Conservation (phyloP, 2,113 vertebrate species). For the chimpanzee (Pan troglodytes) region NHGRI_mPanTro3-v2.1_pri NC_072402.2:47739501-47740000, state of each 20-base stretch:
- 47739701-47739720: slow-evolving; percentile 48
- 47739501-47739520: slow-evolving; percentile 65
- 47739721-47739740: slow-evolving; percentile 58
- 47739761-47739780: slow-evolving; percentile 58
- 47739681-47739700: slow-evolving; percentile 56
- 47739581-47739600: slow-evolving; percentile 21
- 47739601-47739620: neutral
- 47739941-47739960: neutral
- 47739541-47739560: slow-evolving; percentile 39
- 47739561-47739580: slow-evolving; percentile 48
- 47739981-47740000: slow-evolving; percentile 11
- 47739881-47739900: neutral
- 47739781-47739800: slow-evolving; percentile 50
- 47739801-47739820: slow-evolving; percentile 59
- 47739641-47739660: slow-evolving; percentile 47
- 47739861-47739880: neutral
- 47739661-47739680: slow-evolving; percentile 43
- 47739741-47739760: slow-evolving; percentile 51
- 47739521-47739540: slow-evolving; percentile 66
- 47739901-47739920: neutral
- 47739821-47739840: slow-evolving; percentile 11
- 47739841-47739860: neutral
- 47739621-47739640: slow-evolving; percentile 54
- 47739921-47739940: neutral
- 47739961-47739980: neutral